phyloP scores from a whole-genome alignment of 2,113 vertebrate species.

The Hirundichthys speculiger region DNA sequence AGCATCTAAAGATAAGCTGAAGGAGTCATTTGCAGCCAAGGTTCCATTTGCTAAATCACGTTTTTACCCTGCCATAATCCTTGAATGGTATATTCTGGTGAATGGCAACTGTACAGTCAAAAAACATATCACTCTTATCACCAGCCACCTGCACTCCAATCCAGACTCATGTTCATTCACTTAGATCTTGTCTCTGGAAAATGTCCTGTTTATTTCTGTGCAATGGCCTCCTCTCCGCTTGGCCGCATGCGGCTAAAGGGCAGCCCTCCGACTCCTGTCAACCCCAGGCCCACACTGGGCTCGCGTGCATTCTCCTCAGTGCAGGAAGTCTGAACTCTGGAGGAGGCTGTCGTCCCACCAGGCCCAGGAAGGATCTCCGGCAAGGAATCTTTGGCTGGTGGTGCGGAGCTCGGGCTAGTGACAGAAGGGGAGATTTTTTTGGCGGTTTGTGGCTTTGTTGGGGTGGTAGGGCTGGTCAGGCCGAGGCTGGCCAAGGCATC shows the following conservation, averaged over 20 bases:
- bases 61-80: conserved; percentile 21
- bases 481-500: conserved; percentile 91
- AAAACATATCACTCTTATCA: conserved; percentile 4
- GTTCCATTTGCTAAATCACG: conserved; percentile 1
- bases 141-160: conserved; percentile 22
- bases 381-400: conserved; percentile 58
- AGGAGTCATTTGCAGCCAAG: conserved; percentile 13
- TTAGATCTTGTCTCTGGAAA: not conserved
- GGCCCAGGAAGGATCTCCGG: conserved; percentile 64
- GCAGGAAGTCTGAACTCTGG: conserved; percentile 66
- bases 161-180: conserved; percentile 19
- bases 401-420: conserved; percentile 75
- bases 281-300: conserved; percentile 82
- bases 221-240: conserved; percentile 87
- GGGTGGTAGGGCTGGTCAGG: conserved; percentile 80
- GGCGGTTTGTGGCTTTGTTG: conserved; percentile 76
- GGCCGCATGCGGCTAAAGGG: conserved; percentile 88
- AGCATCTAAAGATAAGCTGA: conserved; percentile 3
- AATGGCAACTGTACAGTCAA: conserved; percentile 24
- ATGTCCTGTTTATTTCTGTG: conserved; percentile 84
- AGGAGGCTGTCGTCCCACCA: conserved; percentile 60
- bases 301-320: conserved; percentile 78
- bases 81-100: conserved; percentile 15
- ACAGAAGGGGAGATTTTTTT: conserved; percentile 67
- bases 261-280: conserved; percentile 47